Conservation (phyloP, 2,113 vertebrate genomes). For the Vireo altiloquus region DNA sequence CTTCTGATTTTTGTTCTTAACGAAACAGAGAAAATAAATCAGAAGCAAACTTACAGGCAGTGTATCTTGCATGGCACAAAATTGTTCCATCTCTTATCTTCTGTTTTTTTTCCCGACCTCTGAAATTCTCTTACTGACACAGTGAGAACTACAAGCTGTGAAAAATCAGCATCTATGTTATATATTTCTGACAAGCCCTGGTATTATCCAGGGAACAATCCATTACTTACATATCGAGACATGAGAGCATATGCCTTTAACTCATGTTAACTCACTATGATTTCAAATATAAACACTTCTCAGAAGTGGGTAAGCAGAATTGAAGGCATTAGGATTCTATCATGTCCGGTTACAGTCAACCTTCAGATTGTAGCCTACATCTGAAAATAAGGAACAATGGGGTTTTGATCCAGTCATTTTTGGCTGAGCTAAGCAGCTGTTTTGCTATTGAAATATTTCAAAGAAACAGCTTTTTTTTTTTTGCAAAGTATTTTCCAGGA, state of each 20-base stretch:
- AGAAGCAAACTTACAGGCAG: not conserved
- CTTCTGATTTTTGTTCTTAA: not conserved
- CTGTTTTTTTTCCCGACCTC: not conserved
- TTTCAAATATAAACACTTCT: conserved; percentile 62
- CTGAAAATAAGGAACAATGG: conserved; percentile 9
- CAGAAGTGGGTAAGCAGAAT: conserved; percentile 35
- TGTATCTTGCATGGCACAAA: not conserved
- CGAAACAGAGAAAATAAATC: not conserved
- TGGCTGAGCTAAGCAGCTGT: not conserved
- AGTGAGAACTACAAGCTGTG: conserved; percentile 5
- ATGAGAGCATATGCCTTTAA: conserved; percentile 38
- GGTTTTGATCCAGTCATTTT: not conserved
- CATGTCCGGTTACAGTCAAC: conserved; percentile 36
- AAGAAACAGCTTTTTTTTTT: not conserved
- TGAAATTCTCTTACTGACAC: conserved; percentile 11
- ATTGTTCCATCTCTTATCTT: not conserved
- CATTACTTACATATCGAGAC: conserved; percentile 23
- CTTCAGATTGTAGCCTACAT: conserved; percentile 5
- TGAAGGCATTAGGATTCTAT: conserved; percentile 44
- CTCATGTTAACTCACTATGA: conserved; percentile 20
- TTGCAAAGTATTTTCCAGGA: not conserved
- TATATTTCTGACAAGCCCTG: conserved; percentile 18
- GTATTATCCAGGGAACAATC: conserved; percentile 19
- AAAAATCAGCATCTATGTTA: conserved; percentile 44
- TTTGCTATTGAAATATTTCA: conserved; percentile 10